phyloP scores from a whole-genome alignment of 2,113 vertebrate species.

The Mirza zaza region DNA sequence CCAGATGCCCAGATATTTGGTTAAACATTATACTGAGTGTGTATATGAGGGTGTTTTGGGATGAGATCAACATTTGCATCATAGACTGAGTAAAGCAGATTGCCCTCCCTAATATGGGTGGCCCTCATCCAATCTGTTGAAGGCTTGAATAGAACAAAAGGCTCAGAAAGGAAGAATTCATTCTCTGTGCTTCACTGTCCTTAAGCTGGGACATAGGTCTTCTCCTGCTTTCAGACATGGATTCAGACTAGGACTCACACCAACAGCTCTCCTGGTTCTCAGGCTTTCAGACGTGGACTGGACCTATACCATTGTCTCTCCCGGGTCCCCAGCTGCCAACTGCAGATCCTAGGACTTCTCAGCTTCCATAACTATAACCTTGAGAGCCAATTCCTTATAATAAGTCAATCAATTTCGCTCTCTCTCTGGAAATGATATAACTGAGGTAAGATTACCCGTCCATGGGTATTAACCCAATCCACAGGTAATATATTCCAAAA shows the following conservation, averaged over 20 bases:
- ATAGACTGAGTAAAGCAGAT: not conserved
- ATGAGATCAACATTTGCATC: not conserved
- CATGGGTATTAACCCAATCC: too few relatives aligned
- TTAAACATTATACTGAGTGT: not conserved
- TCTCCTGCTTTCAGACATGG: not conserved
- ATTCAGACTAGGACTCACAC: not conserved
- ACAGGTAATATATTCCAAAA: not conserved
- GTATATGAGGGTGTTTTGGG: not conserved
- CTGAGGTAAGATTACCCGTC: too few relatives aligned
- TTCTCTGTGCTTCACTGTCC: not conserved
- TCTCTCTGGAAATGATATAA: too few relatives aligned
- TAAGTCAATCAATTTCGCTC: not conserved
- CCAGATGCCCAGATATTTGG: not conserved
- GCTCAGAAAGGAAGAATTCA: not conserved
- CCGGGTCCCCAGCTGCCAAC: not conserved
- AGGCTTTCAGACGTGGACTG: not conserved
- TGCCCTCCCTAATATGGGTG: not conserved
- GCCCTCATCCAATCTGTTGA: not conserved
- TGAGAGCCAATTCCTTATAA: too few relatives aligned
- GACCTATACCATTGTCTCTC: not conserved
- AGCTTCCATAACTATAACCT: not conserved
- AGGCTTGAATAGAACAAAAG: not conserved
- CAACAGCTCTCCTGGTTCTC: not conserved
- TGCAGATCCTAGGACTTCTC: not conserved
- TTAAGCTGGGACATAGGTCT: not conserved